These are phyloP conservation scores for Noctua fimbriata DNA, from an alignment of 2,888 invertebrate species.

Conservation along the genomic window DNA sequence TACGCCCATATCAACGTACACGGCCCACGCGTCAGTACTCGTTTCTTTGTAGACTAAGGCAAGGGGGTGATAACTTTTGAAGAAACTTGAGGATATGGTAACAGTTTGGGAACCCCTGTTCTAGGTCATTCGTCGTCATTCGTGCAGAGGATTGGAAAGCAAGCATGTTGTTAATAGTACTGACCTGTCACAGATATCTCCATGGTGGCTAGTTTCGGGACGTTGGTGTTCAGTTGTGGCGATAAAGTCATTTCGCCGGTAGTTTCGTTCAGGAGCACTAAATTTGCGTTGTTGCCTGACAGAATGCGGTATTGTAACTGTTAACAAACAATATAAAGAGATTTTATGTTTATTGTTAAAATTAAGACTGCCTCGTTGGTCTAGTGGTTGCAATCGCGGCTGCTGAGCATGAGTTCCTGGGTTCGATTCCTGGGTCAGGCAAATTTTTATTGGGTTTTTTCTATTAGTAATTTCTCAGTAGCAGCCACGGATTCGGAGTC, in stretches of 20 bases:
- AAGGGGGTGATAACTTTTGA: no score
- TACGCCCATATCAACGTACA: no score
- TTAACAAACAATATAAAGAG: background rate
- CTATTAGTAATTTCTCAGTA: no score
- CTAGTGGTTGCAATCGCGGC: no score
- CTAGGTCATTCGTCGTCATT: background rate
- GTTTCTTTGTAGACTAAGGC: no score
- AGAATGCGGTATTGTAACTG: conserved; percentile 95
- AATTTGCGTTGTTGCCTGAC: conserved; percentile 97
- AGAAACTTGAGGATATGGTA: no score
- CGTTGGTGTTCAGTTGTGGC: conserved; percentile 98
- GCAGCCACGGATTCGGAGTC: no score
- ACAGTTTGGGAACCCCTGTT: no score
- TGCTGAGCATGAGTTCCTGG: no score
- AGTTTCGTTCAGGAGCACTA: conserved; percentile 95
- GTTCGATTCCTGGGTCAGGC: no score
- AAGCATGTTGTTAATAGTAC: conserved; percentile 30
- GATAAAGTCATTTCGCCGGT: conserved; percentile 96
- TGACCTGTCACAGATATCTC: conserved; percentile 96
- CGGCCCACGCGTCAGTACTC: no score
- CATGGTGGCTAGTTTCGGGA: conserved; percentile 97
- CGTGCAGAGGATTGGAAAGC: background rate
- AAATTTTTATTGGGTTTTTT: no score
- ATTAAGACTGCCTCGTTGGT: background rate
- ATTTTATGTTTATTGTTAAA: background rate